These are phyloP conservation scores for Periphyllus acericola DNA, from an alignment of 2,888 invertebrate genomes.

Conservation along the genomic window DNA sequence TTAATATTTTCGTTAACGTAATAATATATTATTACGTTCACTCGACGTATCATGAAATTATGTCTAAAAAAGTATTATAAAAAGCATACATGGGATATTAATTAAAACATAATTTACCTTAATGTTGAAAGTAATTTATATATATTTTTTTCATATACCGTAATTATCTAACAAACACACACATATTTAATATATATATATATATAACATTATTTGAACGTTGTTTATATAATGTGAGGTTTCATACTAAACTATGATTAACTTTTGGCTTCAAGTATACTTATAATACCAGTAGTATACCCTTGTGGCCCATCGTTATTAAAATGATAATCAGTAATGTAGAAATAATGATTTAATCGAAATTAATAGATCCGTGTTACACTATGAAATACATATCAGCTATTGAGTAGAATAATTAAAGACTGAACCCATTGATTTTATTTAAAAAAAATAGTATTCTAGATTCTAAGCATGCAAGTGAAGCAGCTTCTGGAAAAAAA, in stretches of 20 bases:
- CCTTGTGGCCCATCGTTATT: not conserved
- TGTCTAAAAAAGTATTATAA: not conserved
- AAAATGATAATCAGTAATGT: not conserved
- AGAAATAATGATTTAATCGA: no score
- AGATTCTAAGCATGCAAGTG: no score
- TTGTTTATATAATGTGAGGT: not conserved
- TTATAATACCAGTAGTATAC: not conserved
- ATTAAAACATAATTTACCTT: not conserved
- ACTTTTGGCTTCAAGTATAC: not conserved
- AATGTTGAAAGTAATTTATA: conserved; percentile 1
- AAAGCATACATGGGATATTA: not conserved
- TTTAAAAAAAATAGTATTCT: no score
- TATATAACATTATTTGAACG: not conserved
- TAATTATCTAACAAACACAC: not conserved
- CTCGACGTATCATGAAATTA: not conserved
- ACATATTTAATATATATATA: not conserved
- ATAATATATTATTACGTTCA: not conserved
- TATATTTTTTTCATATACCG: not conserved
- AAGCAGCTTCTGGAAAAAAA: no score
- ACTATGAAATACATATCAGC: no score
- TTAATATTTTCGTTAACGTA: no score
- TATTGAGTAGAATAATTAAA: no score
- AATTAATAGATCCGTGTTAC: no score
- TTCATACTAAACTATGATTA: not conserved
- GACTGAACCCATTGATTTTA: no score